Base-by-base conservation (phyloP, 2,888 invertebrate species). In the Phrixothrix hirtus region DNA sequence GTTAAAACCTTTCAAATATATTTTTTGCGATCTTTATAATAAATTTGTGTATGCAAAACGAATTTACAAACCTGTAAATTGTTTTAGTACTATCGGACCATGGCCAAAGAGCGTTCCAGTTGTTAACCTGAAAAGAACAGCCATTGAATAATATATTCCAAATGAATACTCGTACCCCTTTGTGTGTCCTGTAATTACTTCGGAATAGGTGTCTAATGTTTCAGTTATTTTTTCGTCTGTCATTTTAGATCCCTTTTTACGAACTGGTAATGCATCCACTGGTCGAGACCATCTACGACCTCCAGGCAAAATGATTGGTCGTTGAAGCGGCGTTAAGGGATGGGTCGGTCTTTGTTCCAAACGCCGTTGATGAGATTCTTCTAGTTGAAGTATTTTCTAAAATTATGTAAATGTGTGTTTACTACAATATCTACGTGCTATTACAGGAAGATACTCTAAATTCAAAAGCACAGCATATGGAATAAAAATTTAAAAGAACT, bases 161-260 rank as follows among this genome's bases (percentile, higher is more conserved):
- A 36, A 35, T 13, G 55, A 53, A 31, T 27, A 27, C 63, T 66
- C 80, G 77, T 85, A 95, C 95, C 93, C 93, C 71, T 91, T 81
- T 51, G 89, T 86, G 63, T 87, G 87, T 59, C 92, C 92, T 45
- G 87, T 83, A 54, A 95, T 86, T 30, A 93, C 83, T 78, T 94
- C 92, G 1, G 92, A 87, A 73, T 93, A 94, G 3, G 88, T 85
- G 50, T 87, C 85, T 58, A 95, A 79, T 1, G 91, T 88, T 69
- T 93, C 89, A 11, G 89, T 88, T 49, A 96, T 91, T 77, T 89
- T 87, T 67, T 91, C 87, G 62, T 95, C 93, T 58, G 92, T 88
- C 80, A 91, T 94, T 62, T 70, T 71, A 11, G 52, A 32, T n/a
- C 71, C 68, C 37, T 65, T 69, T 37, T 65, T 68, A 31, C 65